phyloP scores from a whole-genome alignment of 2,113 vertebrate genomes.

The Montifringilla adamsi region DNA sequence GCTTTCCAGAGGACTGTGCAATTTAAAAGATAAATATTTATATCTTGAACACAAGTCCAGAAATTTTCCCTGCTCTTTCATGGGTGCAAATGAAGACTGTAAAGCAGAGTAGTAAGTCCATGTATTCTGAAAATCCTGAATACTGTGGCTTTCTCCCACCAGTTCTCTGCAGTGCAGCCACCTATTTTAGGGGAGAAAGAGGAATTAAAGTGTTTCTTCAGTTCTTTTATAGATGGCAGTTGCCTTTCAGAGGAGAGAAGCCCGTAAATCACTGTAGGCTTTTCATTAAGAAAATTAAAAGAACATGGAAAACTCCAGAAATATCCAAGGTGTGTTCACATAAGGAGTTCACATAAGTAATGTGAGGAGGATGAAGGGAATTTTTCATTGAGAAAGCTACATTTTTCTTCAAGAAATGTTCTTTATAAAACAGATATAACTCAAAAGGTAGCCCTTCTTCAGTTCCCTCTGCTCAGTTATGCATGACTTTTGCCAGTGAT shows the following conservation, averaged over 20 bases:
- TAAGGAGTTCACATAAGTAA: neutral
- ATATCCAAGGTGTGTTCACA: neutral
- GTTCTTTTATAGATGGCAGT: neutral
- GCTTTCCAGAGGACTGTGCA: neutral
- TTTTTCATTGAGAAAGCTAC: neutral
- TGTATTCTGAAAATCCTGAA: neutral
- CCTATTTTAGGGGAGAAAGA: neutral
- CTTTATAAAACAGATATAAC: neutral
- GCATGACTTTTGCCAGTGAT: neutral
- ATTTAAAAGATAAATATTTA: neutral
- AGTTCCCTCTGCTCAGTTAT: neutral
- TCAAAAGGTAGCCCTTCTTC: neutral
- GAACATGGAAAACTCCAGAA: neutral
- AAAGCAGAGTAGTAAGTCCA: neutral
- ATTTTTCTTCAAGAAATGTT: neutral
- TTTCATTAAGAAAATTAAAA: neutral
- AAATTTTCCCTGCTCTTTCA: neutral
- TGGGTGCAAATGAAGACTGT: neutral
- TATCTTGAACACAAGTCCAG: neutral
- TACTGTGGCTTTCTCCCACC: neutral
- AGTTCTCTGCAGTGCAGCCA: neutral
- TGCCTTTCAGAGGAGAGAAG: neutral
- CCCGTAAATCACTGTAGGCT: neutral
- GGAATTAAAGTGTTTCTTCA: neutral
- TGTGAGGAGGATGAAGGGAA: neutral